Base-by-base conservation (phyloP, 2,888 invertebrate species). In the Dynastes tityus region DNA sequence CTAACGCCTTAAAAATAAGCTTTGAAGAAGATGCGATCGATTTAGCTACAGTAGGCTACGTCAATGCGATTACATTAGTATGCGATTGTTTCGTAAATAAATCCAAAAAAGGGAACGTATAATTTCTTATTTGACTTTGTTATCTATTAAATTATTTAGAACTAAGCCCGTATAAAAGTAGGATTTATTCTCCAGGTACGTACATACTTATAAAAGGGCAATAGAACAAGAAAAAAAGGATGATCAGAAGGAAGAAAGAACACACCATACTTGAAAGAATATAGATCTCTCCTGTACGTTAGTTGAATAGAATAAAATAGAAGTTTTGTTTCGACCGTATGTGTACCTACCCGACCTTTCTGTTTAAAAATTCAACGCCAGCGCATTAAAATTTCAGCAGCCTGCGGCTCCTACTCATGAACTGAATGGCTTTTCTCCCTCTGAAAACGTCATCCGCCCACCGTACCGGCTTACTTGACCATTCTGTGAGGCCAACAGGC, bases 401-500 rank as follows among this genome's bases (percentile, higher is more conserved):
- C 9, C 27, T 68, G 68, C 68, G 68, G 68, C 51, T 68, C 68
- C 51, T 51, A 49, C 51, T 51, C 51, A 27, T 49, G 51, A 51
- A 16, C 40, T 45, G 68, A 68, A 68, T 51, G 51, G 9, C 51
- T 51, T 29, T 29, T 65, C 49, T 49, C 27, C 68, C 58, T 70
- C 58, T 55, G 55, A 22, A 55, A 55, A 8, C 55, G 22, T 55
- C 55, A 55, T 22, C 55, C 55, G 55, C 22, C 55, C 55, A 55
- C 22, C 64, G 29, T 77, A 29, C 71, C 55, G 53, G 22, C 51
- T 70, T 64, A 29, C 64, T 65, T 55, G 55, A 53, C 65, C 58
- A 49, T 68, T 68, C 70, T 32, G 55, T 16, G 55, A 40, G 63
- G 51, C 55, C 27, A n/a, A 13, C 68, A 16, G 83, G 83, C 81